Percentiles rank a stretch among this genome's conserved stretches.
These are phyloP conservation scores for Melanophora roralis DNA, from an alignment of 2,888 invertebrate genomes.

Conservation along the genomic window DNA sequence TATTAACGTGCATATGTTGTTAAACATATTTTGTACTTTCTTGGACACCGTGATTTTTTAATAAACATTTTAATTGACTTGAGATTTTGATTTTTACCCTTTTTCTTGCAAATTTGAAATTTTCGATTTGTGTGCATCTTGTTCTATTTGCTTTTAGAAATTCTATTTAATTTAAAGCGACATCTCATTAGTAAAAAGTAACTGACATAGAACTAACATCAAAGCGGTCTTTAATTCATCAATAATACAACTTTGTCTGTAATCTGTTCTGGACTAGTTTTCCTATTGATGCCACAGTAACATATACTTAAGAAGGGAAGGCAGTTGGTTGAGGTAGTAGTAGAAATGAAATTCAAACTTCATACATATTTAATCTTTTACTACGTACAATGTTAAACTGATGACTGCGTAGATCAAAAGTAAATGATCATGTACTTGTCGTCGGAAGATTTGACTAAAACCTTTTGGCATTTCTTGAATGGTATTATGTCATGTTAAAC, in stretches of 20 bases:
- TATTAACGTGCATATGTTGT: too few relatives aligned
- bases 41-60: slow-evolving; percentile 1
- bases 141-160: neutral
- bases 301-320: too few relatives aligned
- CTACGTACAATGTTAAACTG: slow-evolving; percentile 24
- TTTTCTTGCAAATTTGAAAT: too few relatives aligned
- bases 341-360: neutral
- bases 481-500: slow-evolving; percentile 35
- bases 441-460: slow-evolving; percentile 35
- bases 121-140: too few relatives aligned
- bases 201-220: slow-evolving; percentile 35
- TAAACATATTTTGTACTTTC: too few relatives aligned
- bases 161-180: slow-evolving; percentile 7
- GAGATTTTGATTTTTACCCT: too few relatives aligned
- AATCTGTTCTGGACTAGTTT: neutral
- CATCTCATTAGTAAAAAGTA: slow-evolving; percentile 47
- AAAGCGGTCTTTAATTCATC: slow-evolving; percentile 42
- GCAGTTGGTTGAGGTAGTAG: neutral
- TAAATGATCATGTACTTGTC: slow-evolving; percentile 38
- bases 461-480: slow-evolving; percentile 13
- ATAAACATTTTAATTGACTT: too few relatives aligned
- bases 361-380: neutral
- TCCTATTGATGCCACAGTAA: neutral
- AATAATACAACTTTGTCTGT: neutral
- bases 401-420: slow-evolving; percentile 41